These are phyloP conservation scores for Drosophila koepferae DNA, from an alignment of 2,888 invertebrate genomes.

Conservation along the genomic window DNA sequence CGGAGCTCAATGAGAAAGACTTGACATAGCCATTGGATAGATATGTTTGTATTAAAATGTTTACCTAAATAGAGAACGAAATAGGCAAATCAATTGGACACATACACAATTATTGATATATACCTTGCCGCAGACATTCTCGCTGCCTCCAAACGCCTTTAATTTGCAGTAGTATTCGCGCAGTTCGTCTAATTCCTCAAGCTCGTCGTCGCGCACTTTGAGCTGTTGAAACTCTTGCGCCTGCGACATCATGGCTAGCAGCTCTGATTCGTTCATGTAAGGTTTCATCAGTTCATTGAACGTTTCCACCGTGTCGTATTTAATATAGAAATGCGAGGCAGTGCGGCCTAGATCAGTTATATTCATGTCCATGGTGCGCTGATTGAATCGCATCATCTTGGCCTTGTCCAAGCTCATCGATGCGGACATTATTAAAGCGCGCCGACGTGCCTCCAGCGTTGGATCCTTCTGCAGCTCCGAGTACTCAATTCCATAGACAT, in stretches of 20 bases:
- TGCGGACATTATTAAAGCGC: slow-evolving; percentile 91
- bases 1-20: slow-evolving; percentile 84
- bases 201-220: slow-evolving; percentile 97
- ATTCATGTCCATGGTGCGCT: slow-evolving; percentile 92
- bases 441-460: slow-evolving; percentile 90
- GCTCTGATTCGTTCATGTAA: slow-evolving; percentile 93
- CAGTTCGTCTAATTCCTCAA: slow-evolving; percentile 94
- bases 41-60: slow-evolving; percentile 96
- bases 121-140: slow-evolving; percentile 96
- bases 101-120: neutral
- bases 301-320: slow-evolving; percentile 96
- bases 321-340: slow-evolving; percentile 99
- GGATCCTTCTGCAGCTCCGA: slow-evolving; percentile 91
- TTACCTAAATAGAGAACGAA: slow-evolving; percentile 83
- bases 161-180: slow-evolving; percentile 91
- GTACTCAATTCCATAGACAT: slow-evolving; percentile 89
- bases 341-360: slow-evolving; percentile 96
- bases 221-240: slow-evolving; percentile 98
- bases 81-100: neutral
- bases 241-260: slow-evolving; percentile 95
- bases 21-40: slow-evolving; percentile 93
- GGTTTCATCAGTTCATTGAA: slow-evolving; percentile 94
- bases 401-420: slow-evolving; percentile 95
- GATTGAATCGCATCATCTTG: slow-evolving; percentile 96
- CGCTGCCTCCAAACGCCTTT: slow-evolving; percentile 92